phyloP scores from a whole-genome alignment of 53 echinoderm and acorn worm species.

The Echinarachnius parma region DNA sequence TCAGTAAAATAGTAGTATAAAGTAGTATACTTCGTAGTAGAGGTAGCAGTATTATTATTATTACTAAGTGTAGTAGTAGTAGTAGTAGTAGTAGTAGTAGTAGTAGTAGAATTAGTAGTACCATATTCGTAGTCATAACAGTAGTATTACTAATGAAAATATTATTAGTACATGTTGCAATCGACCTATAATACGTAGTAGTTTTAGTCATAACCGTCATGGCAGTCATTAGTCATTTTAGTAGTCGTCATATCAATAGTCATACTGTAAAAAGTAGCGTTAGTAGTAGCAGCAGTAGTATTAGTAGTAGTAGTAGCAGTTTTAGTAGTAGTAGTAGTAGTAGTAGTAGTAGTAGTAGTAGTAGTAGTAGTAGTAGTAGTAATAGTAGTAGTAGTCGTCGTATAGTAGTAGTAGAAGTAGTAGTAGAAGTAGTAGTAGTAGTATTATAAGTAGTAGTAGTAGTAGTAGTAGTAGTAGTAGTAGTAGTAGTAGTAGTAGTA shows the following conservation, averaged over 20 bases:
- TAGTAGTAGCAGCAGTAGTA: neutral
- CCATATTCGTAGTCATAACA: too few relatives aligned
- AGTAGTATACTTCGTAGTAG: slow-evolving; percentile 3
- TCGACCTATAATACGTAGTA: too few relatives aligned
- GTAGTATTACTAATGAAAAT: too few relatives aligned
- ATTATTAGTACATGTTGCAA: too few relatives aligned
- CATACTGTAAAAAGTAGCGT: neutral
- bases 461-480: slow-evolving; percentile 12
- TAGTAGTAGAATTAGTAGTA: too few relatives aligned
- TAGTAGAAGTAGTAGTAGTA: slow-evolving; percentile 6
- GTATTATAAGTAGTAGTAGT: slow-evolving; percentile 10
- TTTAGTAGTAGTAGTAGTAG: neutral
- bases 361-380: slow-evolving; percentile 2
- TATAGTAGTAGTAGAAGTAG: neutral
- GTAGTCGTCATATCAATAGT: slow-evolving; percentile 11
- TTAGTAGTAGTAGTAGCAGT: slow-evolving; percentile 1
- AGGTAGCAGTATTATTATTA: slow-evolving; percentile 1
- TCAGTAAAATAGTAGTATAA: neutral
- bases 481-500: slow-evolving; percentile 25
- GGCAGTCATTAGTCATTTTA: too few relatives aligned
- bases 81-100: neutral
- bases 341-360: neutral
- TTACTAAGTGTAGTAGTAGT: neutral
- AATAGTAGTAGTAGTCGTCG: neutral
- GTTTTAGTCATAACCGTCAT: too few relatives aligned